Percentiles rank a stretch among this genome's conserved stretches.
Conservation (phyloP, 1,140 invertebrate genomes). For the Zaprionus gabonicus region DNA sequence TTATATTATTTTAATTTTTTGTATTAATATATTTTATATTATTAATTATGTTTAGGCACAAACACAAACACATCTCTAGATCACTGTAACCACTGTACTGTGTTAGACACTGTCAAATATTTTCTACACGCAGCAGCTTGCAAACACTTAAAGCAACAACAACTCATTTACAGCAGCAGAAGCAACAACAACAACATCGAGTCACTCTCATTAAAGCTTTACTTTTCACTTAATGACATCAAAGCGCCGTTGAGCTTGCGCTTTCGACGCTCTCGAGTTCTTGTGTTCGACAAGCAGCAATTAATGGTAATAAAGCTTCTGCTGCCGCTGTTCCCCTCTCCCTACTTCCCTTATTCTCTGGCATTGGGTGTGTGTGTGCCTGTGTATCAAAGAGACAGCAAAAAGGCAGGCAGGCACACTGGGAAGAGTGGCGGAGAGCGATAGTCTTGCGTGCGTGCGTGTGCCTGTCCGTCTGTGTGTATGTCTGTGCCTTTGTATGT, state of each 20-base stretch:
- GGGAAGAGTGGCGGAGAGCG: slow-evolving; percentile 1
- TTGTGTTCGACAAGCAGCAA: slow-evolving; percentile 33
- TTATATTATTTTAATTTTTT: too few relatives aligned
- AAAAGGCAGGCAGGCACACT: neutral
- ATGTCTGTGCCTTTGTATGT: neutral
- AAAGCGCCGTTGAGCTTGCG: slow-evolving; percentile 29
- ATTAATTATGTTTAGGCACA: neutral
- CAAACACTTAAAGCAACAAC: neutral
- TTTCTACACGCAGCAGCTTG: slow-evolving; percentile 2
- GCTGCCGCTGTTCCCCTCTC: slow-evolving; percentile 26
- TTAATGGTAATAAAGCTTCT: slow-evolving; percentile 48
- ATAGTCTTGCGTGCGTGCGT: neutral
- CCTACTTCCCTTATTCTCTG: slow-evolving; percentile 9
- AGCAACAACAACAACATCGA: slow-evolving; percentile 3
- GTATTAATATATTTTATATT: too few relatives aligned
- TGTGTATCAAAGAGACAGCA: slow-evolving; percentile 12
- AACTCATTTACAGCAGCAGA: neutral
- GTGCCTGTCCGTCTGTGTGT: slow-evolving; percentile 1
- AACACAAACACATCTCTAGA: too few relatives aligned
- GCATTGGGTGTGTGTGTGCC: slow-evolving; percentile 19
- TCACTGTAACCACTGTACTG: neutral
- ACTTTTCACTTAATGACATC: slow-evolving; percentile 41
- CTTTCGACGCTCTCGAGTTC: slow-evolving; percentile 28
- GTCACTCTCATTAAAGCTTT: slow-evolving; percentile 33
- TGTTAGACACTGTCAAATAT: neutral